A percentile compares a stretch with the other conserved stretches of the same genome.
Evolutionary conservation across 2,888 invertebrate species (phyloP).

Genomic region (Cyclophora albipunctata): DNA sequence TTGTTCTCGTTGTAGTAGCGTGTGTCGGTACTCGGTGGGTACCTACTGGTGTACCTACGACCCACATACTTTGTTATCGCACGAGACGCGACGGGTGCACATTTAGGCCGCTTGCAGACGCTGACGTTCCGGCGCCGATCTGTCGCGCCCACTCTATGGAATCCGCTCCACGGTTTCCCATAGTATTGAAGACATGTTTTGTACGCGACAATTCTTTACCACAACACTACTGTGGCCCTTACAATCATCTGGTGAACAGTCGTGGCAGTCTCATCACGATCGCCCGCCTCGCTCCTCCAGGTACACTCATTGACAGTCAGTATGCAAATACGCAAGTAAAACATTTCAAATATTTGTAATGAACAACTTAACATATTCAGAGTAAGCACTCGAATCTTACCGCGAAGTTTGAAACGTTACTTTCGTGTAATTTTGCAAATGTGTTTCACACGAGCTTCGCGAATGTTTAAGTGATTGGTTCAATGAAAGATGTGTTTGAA

Average conservation of each 20-base stretch:
- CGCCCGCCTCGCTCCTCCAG: constrained; percentile 39
- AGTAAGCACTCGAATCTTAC: constrained; percentile 1
- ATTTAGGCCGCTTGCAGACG: constrained; percentile 22
- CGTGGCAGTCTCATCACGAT: constrained; percentile 36
- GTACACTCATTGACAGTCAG: constrained; percentile 57
- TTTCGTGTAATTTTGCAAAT: too few relatives aligned
- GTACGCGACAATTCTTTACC: too few relatives aligned
- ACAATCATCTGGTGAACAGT: constrained; percentile 38
- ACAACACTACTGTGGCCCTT: constrained; percentile 3
- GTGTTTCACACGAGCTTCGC: too few relatives aligned
- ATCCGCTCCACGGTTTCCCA: too few relatives aligned
- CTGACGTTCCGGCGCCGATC: too few relatives aligned
- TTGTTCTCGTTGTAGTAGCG: constrained; percentile 10
- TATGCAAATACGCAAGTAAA: constrained; percentile 47
- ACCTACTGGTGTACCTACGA: constrained; percentile 12
- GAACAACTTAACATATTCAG: constrained; percentile 9
- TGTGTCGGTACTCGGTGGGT: not conserved
- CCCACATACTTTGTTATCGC: constrained; percentile 32
- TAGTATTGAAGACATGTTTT: too few relatives aligned
- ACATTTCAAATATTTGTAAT: constrained; percentile 28
- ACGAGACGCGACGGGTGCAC: constrained; percentile 35
- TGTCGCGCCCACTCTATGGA: too few relatives aligned
- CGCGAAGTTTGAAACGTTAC: not conserved
- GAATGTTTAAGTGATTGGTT: too few relatives aligned
- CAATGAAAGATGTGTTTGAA: too few relatives aligned